Base-by-base conservation (phyloP, 1,140 invertebrate genomes). In the Prorops nasuta region DNA sequence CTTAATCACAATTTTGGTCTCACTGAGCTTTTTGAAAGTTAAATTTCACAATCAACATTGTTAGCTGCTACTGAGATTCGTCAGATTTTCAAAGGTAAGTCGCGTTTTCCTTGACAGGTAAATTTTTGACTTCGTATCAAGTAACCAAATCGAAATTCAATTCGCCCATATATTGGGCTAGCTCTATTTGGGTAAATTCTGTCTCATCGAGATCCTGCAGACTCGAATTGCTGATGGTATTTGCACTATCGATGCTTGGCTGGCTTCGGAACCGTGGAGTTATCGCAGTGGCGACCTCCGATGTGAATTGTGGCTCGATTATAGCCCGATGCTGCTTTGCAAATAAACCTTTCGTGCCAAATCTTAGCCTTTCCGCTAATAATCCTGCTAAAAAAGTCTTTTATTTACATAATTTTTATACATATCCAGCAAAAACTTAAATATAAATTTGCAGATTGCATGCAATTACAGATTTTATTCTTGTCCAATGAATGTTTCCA, bases 191-290 rank as follows among this genome's bases (percentile, higher is more conserved):
- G 2, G 77, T 83, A 49, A 84, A 83, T 54, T 88, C 86, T 12
- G 80, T 80, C 48, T 86, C 82, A 36, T 84, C 83, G 40, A 85
- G 64, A 63, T 88, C 86, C 45, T 87, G 83, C 2, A 88, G 72
- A 62, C 85, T 88, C 4, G 84, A 86, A 70, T 88, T 88, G 56
- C 84, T 86, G 42, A 88, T 88, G 20, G 82, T 85, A 36, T 79
- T 75, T 12, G 67, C 59, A 40, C 71, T 77, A 2, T 75, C 71
- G 37, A 66, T 64, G 31, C 71, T 73, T 17, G 57, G 53, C 19
- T 72, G 65, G 44, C 60, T 71, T 9, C 68, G 53, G n/a, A 66
- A 56, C 51, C 41, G 62, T 1, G 48, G 39, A 4, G 43, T 21
- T 6, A 28, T 10, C 7, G 28, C 21, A 17, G 20, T 28, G 0